These are phyloP conservation scores for Bos indicus DNA, from an alignment of 2,113 vertebrate genomes.

Conservation along the genomic window DNA sequence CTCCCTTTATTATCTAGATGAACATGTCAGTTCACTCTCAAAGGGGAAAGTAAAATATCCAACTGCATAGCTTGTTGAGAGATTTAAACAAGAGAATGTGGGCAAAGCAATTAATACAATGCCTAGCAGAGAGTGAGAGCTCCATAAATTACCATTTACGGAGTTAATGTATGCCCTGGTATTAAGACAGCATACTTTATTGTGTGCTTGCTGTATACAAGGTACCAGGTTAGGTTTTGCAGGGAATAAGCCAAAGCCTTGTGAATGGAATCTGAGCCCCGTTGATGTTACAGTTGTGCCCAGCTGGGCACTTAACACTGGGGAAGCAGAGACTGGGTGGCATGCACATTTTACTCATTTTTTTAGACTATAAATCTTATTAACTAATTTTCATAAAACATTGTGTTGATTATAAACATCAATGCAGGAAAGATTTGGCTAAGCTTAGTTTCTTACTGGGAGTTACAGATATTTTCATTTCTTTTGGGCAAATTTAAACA, in stretches of 20 bases:
- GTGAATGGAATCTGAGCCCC: not conserved
- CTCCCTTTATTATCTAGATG: not conserved
- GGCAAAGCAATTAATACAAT: not conserved
- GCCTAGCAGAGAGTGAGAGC: not conserved
- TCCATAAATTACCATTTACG: not conserved
- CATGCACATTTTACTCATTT: not conserved
- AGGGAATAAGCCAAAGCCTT: not conserved
- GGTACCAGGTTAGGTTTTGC: not conserved
- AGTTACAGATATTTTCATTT: conserved; percentile 9
- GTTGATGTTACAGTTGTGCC: not conserved
- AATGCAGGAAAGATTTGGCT: not conserved
- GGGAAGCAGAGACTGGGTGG: not conserved
- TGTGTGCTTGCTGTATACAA: not conserved
- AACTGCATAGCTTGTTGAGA: not conserved
- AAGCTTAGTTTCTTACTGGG: not conserved
- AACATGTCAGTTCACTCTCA: not conserved
- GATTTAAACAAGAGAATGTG: not conserved
- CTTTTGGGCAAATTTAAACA: conserved; percentile 2
- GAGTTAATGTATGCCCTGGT: not conserved
- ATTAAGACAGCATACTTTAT: not conserved
- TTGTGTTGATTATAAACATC: not conserved
- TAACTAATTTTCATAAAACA: not conserved
- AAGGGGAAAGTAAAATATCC: not conserved
- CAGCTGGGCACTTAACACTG: not conserved
- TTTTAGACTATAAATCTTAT: not conserved